Percentiles rank a stretch among this genome's conserved stretches.
Conservation (phyloP, 2,797 vertebrate genomes). For the Pogoniulus pusillus region DNA sequence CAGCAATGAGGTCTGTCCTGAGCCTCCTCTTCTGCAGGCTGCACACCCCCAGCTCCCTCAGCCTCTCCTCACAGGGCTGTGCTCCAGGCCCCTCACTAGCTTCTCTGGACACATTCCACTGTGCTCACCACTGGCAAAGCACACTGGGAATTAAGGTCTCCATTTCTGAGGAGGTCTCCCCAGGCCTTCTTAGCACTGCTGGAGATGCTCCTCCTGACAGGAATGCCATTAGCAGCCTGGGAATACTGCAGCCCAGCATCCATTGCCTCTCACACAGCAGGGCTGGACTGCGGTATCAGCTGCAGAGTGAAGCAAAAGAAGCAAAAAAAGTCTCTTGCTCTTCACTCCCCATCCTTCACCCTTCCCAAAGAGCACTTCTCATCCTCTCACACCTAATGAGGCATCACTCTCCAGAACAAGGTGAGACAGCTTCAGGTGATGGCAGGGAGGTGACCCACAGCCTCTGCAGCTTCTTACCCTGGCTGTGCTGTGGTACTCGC, state of each 20-base stretch:
- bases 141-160: conserved; percentile 43
- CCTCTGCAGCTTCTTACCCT: not conserved
- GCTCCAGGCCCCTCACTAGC: too few species aligned
- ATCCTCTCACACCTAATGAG: not conserved
- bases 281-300: not conserved
- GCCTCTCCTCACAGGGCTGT: too few species aligned
- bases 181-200: too few species aligned
- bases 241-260: conserved; percentile 21
- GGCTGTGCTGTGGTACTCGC: rapidly evolving
- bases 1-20: too few species aligned
- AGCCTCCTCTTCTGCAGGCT: too few species aligned
- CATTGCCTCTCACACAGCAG: not conserved
- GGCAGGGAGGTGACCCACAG: too few species aligned
- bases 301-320: too few species aligned
- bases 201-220: conserved; percentile 39
- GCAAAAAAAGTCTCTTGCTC: not conserved
- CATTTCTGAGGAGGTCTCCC: conserved; percentile 40
- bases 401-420: not conserved
- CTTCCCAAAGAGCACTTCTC: not conserved
- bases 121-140: not conserved
- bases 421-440: too few species aligned
- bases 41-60: too few species aligned
- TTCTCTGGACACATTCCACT: too few species aligned
- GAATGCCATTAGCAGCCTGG: conserved; percentile 49
- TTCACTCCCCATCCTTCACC: not conserved